Evolutionary conservation across 2,888 invertebrate genomes (phyloP).

Genomic region (Periphyllus acericola): DNA sequence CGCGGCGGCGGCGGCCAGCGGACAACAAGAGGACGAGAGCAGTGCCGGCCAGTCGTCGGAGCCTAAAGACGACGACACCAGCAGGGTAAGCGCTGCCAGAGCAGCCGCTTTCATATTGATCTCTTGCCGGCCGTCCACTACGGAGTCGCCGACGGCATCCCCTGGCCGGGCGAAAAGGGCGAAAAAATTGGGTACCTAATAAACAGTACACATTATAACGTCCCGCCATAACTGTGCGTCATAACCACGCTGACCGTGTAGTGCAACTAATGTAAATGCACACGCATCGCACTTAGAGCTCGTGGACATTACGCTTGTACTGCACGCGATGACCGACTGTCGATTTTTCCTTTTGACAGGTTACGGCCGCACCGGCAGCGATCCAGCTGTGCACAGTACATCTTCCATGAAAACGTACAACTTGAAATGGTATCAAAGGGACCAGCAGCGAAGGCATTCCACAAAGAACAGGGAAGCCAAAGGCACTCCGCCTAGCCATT

Average conservation of each 20-base stretch:
- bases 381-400: slow-evolving; percentile 84
- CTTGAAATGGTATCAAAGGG: slow-evolving; percentile 81
- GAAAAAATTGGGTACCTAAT: slow-evolving; percentile 50
- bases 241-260: no score
- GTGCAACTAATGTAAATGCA: neutral
- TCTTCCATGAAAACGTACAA: slow-evolving; percentile 86
- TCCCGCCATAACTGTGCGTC: neutral
- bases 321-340: slow-evolving; percentile 23
- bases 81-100: slow-evolving; percentile 82
- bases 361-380: slow-evolving; percentile 88
- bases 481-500: slow-evolving; percentile 64
- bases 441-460: slow-evolving; percentile 81
- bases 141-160: slow-evolving; percentile 63
- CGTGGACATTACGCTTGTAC: no score
- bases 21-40: slow-evolving; percentile 56
- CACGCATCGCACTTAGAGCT: no score
- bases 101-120: slow-evolving; percentile 95
- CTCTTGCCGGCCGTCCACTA: slow-evolving; percentile 79
- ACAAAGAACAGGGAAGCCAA: slow-evolving; percentile 73
- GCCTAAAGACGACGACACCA: slow-evolving; percentile 52
- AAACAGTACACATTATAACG: neutral
- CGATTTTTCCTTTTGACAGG: slow-evolving; percentile 69
- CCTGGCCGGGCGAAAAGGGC: slow-evolving; percentile 66
- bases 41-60: slow-evolving; percentile 37
- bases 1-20: slow-evolving; percentile 32